phyloP scores from a whole-genome alignment of 2,888 invertebrate genomes.

The Leptinotarsa peninsularis region DNA sequence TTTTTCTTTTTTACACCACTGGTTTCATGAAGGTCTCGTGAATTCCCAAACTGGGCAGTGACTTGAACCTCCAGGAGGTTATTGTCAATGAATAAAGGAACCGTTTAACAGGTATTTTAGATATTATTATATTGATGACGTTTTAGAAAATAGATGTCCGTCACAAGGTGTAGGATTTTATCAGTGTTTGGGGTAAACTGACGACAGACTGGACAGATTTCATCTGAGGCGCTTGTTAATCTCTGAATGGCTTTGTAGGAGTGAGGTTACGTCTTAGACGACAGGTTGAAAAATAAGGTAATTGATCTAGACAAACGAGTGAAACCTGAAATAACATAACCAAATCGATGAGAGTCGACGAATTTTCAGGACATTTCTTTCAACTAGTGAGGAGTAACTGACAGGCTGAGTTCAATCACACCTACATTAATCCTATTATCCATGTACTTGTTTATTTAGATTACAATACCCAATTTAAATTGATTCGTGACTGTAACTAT shows the following conservation, averaged over 20 bases:
- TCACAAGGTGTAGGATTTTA: conserved; percentile 50
- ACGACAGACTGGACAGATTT: conserved; percentile 57
- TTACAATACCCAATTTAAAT: too few relatives aligned
- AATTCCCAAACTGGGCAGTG: conserved; percentile 45
- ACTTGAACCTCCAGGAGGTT: conserved; percentile 58
- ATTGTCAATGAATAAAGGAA: conserved; percentile 58
- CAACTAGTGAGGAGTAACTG: background rate
- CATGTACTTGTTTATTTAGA: too few relatives aligned
- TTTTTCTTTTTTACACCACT: background rate
- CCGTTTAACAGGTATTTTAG: conserved; percentile 63
- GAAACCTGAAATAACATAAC: conserved; percentile 26
- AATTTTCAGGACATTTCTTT: background rate
- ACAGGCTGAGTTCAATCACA: too few relatives aligned
- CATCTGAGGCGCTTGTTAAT: conserved; percentile 43
- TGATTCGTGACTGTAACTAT: too few relatives aligned
- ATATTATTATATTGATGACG: conserved; percentile 52
- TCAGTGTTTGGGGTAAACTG: conserved; percentile 57
- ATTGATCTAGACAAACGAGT: conserved; percentile 12
- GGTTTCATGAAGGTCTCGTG: conserved; percentile 4
- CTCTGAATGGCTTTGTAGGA: conserved; percentile 26
- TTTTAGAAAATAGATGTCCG: conserved; percentile 50
- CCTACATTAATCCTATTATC: too few relatives aligned
- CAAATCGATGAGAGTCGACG: conserved; percentile 4
- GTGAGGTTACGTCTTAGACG: conserved; percentile 5
- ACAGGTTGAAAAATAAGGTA: conserved; percentile 30